A percentile compares a stretch with the other conserved stretches of the same genome.
Conservation (phyloP, 1,140 invertebrate species). For the Lethocerus indicus region DNA sequence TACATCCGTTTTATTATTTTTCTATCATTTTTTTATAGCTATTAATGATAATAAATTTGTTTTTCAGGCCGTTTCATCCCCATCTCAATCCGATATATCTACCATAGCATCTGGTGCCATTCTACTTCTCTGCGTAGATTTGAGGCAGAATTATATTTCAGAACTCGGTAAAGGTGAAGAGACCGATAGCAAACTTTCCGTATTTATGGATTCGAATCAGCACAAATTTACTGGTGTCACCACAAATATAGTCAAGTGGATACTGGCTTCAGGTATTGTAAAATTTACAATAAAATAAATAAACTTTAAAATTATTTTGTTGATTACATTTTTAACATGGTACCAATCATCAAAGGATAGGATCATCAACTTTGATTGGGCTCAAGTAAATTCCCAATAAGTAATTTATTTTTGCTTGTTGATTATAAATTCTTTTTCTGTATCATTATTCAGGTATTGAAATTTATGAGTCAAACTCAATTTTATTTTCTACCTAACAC, state of each 20-base stretch:
- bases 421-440: neutral
- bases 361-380: too few relatives aligned
- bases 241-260: constrained; percentile 31
- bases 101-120: constrained; percentile 49
- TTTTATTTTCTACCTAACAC: too few relatives aligned
- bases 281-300: neutral
- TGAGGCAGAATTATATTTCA: constrained; percentile 43
- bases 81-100: constrained; percentile 36
- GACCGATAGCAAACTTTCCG: constrained; percentile 15
- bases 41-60: constrained; percentile 6
- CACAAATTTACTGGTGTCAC: constrained; percentile 31
- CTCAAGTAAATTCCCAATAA: neutral
- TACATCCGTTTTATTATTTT: neutral
- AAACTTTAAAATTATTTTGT: neutral
- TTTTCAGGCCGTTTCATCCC: constrained; percentile 9
- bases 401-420: neutral
- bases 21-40: neutral
- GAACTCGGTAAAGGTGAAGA: constrained; percentile 23
- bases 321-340: neutral
- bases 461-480: neutral
- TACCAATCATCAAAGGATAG: neutral
- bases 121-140: constrained; percentile 44
- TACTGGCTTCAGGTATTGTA: constrained; percentile 30
- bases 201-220: constrained; percentile 18
- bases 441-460: constrained; percentile 1